These are phyloP conservation scores for Gnathonemus echidnorhynchus DNA, from an alignment of 2,113 vertebrate species.

Conservation along the genomic window DNA sequence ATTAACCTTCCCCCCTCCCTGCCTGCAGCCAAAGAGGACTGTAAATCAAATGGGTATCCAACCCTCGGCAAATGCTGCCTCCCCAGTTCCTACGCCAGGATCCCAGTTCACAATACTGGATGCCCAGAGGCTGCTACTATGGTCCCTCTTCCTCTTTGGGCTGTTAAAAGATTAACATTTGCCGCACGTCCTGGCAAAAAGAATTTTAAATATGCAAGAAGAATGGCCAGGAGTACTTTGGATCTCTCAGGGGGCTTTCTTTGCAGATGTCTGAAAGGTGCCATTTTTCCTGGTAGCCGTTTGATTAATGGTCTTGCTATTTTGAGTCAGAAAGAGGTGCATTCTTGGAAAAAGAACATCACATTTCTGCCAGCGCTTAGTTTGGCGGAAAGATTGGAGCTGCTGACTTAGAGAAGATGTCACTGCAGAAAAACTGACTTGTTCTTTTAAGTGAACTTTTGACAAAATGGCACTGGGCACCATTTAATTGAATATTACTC, in stretches of 20 bases:
- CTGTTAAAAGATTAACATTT: neutral
- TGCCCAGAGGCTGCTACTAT: neutral
- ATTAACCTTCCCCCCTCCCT: neutral
- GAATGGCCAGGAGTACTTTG: neutral
- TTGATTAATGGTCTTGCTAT: neutral
- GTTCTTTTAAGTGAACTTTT: neutral
- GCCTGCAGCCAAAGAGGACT: neutral
- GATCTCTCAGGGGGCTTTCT: neutral
- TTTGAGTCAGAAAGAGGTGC: neutral
- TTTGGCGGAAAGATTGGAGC: neutral
- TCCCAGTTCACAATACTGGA: neutral
- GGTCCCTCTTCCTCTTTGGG: neutral
- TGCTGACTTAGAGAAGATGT: neutral
- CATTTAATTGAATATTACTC: neutral
- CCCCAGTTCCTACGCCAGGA: neutral
- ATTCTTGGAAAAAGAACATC: neutral
- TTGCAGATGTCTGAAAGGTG: neutral
- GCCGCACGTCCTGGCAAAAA: neutral
- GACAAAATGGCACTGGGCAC: neutral
- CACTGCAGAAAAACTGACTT: neutral
- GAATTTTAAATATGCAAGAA: neutral
- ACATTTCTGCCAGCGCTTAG: neutral
- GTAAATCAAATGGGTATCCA: conserved; percentile 10
- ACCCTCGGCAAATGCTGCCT: neutral
- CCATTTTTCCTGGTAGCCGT: neutral